Evolutionary conservation across 92 coral and sea anemone species (phyloP).

Genomic region (Virgularia gustaviana): DNA sequence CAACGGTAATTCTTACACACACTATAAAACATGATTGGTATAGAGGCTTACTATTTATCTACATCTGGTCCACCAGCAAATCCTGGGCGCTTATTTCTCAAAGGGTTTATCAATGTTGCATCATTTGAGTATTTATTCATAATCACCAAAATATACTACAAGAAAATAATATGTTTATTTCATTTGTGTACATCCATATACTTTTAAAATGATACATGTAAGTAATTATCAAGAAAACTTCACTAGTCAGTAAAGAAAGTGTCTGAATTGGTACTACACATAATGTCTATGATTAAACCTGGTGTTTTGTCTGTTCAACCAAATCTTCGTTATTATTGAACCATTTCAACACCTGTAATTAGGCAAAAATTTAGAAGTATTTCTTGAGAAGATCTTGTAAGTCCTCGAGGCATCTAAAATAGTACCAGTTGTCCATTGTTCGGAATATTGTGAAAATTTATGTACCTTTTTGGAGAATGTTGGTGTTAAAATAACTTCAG

Average conservation of each 20-base stretch:
- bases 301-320: conserved; percentile 63
- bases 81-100: conserved; percentile 92
- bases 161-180: neutral
- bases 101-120: conserved; percentile 85
- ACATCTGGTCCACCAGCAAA: conserved; percentile 84
- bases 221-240: too few species aligned
- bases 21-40: too few species aligned
- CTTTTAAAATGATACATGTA: too few species aligned
- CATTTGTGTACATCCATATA: neutral
- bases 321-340: conserved; percentile 68
- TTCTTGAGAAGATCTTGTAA: neutral
- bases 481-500: conserved; percentile 28
- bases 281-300: too few species aligned
- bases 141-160: conserved; percentile 23
- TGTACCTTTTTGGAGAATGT: conserved; percentile 38
- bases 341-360: conserved; percentile 74
- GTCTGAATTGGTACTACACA: too few species aligned
- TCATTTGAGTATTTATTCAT: conserved; percentile 77
- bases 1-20: too few species aligned
- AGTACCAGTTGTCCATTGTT: too few species aligned
- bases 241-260: too few species aligned
- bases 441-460: too few species aligned
- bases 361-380: neutral
- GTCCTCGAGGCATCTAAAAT: too few species aligned
- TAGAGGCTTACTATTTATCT: conserved; percentile 77